phyloP scores from a whole-genome alignment of 2,797 vertebrate genomes.

The Lophius americanus region DNA sequence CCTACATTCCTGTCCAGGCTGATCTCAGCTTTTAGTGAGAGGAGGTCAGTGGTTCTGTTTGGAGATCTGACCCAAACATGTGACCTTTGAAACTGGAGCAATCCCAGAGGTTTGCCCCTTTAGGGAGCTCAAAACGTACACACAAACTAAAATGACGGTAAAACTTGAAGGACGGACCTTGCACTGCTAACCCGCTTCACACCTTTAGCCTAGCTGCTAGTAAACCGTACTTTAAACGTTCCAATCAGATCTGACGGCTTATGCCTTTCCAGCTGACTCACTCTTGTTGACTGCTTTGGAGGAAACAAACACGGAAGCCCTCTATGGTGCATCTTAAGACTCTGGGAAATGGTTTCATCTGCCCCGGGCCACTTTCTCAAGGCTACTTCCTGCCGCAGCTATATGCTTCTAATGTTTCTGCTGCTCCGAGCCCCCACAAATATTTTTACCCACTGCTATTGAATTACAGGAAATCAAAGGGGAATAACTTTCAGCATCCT shows the following conservation, averaged over 20 bases:
- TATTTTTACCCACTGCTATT: constrained; percentile 95
- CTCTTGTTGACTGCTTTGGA: constrained; percentile 41
- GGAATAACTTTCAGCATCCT: constrained; percentile 86
- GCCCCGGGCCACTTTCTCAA: constrained; percentile 78
- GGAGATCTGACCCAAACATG: constrained; percentile 80
- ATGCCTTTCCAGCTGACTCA: constrained; percentile 28
- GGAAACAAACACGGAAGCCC: constrained; percentile 67
- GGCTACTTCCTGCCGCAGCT: constrained; percentile 75
- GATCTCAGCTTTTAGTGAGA: constrained; percentile 79
- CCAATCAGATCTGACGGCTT: constrained; percentile 69
- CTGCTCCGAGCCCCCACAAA: constrained; percentile 86
- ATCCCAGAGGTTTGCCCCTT: constrained; percentile 76
- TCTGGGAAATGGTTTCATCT: constrained; percentile 75
- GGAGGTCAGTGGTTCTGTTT: constrained; percentile 77
- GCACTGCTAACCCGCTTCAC: constrained; percentile 46
- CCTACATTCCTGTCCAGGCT: constrained; percentile 80
- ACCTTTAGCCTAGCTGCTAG: constrained; percentile 70
- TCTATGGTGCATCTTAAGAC: constrained; percentile 73
- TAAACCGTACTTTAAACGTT: constrained; percentile 77
- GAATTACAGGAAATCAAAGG: constrained; percentile 95
- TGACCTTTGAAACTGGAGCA: constrained; percentile 76
- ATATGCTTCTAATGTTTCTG: constrained; percentile 84
- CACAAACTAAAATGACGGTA: constrained; percentile 73
- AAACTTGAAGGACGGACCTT: constrained; percentile 68
- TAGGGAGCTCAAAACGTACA: constrained; percentile 71